phyloP scores from a whole-genome alignment of 2,113 vertebrate species.

The Heterotis niloticus region DNA sequence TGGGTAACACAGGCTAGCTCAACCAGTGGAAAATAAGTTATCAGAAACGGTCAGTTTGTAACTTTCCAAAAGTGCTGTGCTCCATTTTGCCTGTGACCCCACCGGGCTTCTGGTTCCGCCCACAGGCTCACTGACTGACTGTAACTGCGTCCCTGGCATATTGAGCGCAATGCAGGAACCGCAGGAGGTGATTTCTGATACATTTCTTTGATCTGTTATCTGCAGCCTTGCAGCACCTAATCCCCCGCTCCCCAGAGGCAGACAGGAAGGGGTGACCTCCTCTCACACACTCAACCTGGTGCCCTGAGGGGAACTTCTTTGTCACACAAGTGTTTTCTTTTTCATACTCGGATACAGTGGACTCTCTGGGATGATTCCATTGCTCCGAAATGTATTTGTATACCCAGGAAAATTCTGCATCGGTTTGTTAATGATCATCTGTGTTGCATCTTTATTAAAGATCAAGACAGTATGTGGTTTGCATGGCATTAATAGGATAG shows the following conservation, averaged over 20 bases:
- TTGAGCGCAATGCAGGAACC: conserved; percentile 47
- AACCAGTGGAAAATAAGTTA: too few relatives aligned
- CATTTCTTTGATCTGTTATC: conserved; percentile 69
- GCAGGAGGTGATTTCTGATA: conserved; percentile 46
- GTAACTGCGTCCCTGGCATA: conserved; percentile 49
- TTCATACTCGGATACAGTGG: conserved; percentile 7
- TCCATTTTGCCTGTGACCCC: conserved; percentile 13
- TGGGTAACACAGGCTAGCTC: too few relatives aligned
- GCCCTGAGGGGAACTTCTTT: conserved; percentile 45
- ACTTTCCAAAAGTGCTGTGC: too few relatives aligned
- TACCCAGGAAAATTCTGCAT: not conserved
- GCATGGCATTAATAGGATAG: not conserved
- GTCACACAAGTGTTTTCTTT: conserved; percentile 15
- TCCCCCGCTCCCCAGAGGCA: conserved; percentile 53
- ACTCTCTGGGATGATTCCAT: too few relatives aligned
- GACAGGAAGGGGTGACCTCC: not conserved
- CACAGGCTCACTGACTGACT: conserved; percentile 35
- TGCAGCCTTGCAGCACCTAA: conserved; percentile 62
- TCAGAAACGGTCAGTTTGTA: too few relatives aligned
- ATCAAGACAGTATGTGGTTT: too few relatives aligned
- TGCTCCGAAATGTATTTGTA: too few relatives aligned
- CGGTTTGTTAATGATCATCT: too few relatives aligned
- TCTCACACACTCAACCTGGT: conserved; percentile 39
- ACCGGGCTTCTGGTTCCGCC: conserved; percentile 20
- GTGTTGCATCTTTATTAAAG: not conserved